These are phyloP conservation scores for Microcebus tavaratra DNA, from an alignment of 2,113 vertebrate genomes.

Conservation along the genomic window DNA sequence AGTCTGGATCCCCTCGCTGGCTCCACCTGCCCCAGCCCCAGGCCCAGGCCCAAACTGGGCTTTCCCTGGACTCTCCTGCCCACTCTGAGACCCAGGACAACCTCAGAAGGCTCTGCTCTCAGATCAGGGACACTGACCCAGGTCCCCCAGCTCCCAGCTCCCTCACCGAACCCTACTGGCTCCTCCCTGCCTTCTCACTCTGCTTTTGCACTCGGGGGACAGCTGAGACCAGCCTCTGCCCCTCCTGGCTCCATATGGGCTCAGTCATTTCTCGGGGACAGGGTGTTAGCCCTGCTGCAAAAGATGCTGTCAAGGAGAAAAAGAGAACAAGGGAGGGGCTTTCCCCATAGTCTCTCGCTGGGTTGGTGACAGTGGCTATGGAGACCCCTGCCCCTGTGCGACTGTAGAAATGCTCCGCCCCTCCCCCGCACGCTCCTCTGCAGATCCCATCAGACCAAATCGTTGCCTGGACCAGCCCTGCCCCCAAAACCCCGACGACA, in stretches of 20 bases:
- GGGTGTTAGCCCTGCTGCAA: background rate
- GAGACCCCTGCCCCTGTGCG: background rate
- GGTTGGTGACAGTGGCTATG: background rate
- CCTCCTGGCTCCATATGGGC: background rate
- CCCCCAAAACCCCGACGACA: background rate
- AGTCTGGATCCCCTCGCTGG: background rate
- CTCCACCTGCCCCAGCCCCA: background rate
- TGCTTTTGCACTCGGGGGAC: background rate
- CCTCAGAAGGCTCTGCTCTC: background rate
- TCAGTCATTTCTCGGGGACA: background rate
- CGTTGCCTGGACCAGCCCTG: background rate
- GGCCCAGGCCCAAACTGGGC: too few species aligned
- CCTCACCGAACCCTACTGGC: background rate
- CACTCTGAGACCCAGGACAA: background rate
- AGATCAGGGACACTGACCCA: background rate
- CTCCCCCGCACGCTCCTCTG: background rate
- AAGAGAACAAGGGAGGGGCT: background rate
- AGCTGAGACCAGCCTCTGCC: background rate
- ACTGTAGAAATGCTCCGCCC: background rate
- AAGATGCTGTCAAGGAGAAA: background rate
- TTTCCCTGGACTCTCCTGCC: background rate
- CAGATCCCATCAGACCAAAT: background rate
- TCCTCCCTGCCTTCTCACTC: background rate
- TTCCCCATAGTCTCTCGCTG: background rate
- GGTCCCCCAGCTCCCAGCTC: background rate